Percentiles rank a stretch among this genome's conserved stretches.
Conservation (phyloP, 2,797 vertebrate species). For the Pogonophryne albipinna region DNA sequence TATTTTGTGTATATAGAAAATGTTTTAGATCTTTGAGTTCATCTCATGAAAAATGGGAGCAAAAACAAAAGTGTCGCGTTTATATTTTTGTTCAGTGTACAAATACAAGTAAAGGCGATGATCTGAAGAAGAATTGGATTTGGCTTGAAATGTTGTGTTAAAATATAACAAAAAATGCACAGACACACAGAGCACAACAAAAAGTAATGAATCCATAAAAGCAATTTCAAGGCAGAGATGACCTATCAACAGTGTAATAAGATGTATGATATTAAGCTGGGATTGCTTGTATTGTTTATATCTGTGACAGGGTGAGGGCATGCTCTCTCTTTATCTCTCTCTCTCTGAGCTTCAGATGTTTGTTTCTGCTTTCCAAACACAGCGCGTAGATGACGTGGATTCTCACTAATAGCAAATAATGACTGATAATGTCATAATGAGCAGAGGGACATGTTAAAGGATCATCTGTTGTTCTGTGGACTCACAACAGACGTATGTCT, state of each 20-base stretch:
- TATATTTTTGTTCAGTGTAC: no score
- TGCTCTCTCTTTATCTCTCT: slow-evolving; percentile 23
- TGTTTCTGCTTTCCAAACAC: slow-evolving; percentile 44
- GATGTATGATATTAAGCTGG: slow-evolving; percentile 72
- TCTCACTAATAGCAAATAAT: slow-evolving; percentile 42
- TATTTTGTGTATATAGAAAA: no score
- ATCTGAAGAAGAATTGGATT: slow-evolving; percentile 8
- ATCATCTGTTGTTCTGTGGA: slow-evolving; percentile 31
- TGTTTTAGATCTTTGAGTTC: no score
- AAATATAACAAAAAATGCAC: slow-evolving; percentile 46
- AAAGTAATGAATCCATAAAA: slow-evolving; percentile 68
- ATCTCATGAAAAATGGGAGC: no score
- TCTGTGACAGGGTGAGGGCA: slow-evolving; percentile 36
- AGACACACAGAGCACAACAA: slow-evolving; percentile 45
- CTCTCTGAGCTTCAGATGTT: slow-evolving; percentile 33
- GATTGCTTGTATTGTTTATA: slow-evolving; percentile 65
- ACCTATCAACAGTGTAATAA: slow-evolving; percentile 63
- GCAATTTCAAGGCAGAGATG: slow-evolving; percentile 49
- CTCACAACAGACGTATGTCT: slow-evolving; percentile 58
- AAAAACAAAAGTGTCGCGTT: no score
- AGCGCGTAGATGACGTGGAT: slow-evolving; percentile 25
- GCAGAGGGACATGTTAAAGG: slow-evolving; percentile 40
- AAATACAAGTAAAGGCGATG: neutral
- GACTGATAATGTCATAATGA: slow-evolving; percentile 43
- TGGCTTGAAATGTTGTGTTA: slow-evolving; percentile 13